Conservation (phyloP, 2,888 invertebrate genomes). For the Acleris sparsana region DNA sequence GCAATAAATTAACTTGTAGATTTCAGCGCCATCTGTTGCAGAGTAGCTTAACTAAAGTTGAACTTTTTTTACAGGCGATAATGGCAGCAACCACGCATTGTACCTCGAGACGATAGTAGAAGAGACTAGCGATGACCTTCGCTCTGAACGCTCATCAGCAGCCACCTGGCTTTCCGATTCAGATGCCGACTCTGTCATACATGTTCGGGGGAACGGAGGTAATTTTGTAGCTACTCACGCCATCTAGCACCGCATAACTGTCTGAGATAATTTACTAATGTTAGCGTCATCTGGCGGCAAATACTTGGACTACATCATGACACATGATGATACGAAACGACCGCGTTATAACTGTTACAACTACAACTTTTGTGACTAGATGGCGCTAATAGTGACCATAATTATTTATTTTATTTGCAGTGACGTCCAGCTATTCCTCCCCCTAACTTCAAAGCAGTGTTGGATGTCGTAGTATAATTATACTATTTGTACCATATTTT, state of each 20-base stretch:
- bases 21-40: slow-evolving; percentile 53
- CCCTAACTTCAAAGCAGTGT: too few relatives aligned
- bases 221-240: slow-evolving; percentile 47
- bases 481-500: too few relatives aligned
- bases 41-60: slow-evolving; percentile 37
- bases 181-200: slow-evolving; percentile 92
- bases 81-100: slow-evolving; percentile 83
- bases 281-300: slow-evolving; percentile 11
- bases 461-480: too few relatives aligned
- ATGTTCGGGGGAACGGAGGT: slow-evolving; percentile 83
- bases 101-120: slow-evolving; percentile 94
- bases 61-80: slow-evolving; percentile 64
- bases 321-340: too few relatives aligned
- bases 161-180: slow-evolving; percentile 88
- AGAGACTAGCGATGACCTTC: slow-evolving; percentile 93
- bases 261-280: slow-evolving; percentile 16
- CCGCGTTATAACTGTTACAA: too few relatives aligned
- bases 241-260: slow-evolving; percentile 59
- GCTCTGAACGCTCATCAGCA: slow-evolving; percentile 87
- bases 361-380: slow-evolving; percentile 5
- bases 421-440: too few relatives aligned
- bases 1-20: not conserved
- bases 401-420: too few relatives aligned
- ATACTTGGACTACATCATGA: not conserved
- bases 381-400: slow-evolving; percentile 18